phyloP scores from a whole-genome alignment of 35 echinoderm and acorn worm species.

The Heliocidaris erythrogramma region DNA sequence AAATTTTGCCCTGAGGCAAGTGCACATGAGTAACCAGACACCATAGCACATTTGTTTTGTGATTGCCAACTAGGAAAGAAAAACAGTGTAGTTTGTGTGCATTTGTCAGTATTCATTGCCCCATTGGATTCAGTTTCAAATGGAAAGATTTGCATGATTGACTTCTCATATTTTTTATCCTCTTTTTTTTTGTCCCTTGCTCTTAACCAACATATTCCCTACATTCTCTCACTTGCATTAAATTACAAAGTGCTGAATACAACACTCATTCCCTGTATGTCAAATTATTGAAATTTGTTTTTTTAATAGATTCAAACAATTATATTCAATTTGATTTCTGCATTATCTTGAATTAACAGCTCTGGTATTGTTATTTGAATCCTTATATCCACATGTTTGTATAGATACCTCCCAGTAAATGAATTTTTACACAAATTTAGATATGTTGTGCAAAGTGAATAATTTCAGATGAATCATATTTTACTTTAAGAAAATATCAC shows the following conservation, averaged over 20 bases:
- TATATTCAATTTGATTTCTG: too few species aligned
- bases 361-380: too few species aligned
- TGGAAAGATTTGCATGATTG: constrained; percentile 21
- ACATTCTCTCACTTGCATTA: not conserved
- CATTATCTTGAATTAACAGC: too few species aligned
- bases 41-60: constrained; percentile 23
- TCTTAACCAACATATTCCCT: not conserved
- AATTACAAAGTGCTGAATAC: not conserved
- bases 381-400: too few species aligned
- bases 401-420: too few species aligned
- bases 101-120: not conserved
- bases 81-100: constrained; percentile 5
- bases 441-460: too few species aligned
- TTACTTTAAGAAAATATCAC: too few species aligned
- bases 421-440: too few species aligned
- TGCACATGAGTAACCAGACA: constrained; percentile 47
- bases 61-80: not conserved
- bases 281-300: not conserved
- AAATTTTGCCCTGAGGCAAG: constrained; percentile 35
- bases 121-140: constrained; percentile 5
- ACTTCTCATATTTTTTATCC: not conserved
- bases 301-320: not conserved
- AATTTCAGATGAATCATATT: too few species aligned
- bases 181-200: not conserved
- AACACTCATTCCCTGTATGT: not conserved